phyloP scores from a whole-genome alignment of 2,113 vertebrate genomes.

The Etheostoma spectabile region DNA sequence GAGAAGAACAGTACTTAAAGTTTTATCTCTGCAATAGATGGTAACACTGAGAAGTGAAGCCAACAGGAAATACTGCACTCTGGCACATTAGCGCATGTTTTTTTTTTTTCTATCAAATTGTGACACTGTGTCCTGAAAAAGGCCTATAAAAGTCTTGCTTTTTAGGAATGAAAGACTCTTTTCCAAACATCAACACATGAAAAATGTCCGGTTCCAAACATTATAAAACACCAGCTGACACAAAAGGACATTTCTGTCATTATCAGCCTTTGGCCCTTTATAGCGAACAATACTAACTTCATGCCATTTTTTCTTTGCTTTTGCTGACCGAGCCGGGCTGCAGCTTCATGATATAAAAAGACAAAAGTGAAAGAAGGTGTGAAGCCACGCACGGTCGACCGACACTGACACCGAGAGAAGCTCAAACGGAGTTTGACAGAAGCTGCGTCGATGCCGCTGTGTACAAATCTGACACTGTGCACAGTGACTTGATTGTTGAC shows the following conservation, averaged over 20 bases:
- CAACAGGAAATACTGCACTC: slow-evolving; percentile 59
- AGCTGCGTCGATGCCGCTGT: slow-evolving; percentile 30
- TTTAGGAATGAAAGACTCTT: background rate
- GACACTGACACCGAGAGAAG: slow-evolving; percentile 18
- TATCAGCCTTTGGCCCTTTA: slow-evolving; percentile 35
- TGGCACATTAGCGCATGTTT: slow-evolving; percentile 16
- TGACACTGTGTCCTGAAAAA: slow-evolving; percentile 12
- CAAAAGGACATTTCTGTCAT: slow-evolving; percentile 17
- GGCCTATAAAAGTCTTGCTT: background rate
- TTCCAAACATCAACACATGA: background rate
- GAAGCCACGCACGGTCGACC: slow-evolving; percentile 23
- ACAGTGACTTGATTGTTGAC: background rate
- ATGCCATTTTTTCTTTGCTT: background rate
- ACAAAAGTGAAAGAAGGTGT: slow-evolving; percentile 55
- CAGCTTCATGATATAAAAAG: slow-evolving; percentile 33
- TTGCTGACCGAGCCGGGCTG: background rate
- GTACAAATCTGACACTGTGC: slow-evolving; percentile 24
- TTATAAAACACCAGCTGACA: slow-evolving; percentile 26
- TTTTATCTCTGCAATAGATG: slow-evolving; percentile 24
- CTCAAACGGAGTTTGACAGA: slow-evolving; percentile 27
- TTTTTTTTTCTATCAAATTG: slow-evolving; percentile 11
- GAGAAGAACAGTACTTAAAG: background rate
- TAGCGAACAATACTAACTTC: slow-evolving; percentile 18
- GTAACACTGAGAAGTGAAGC: slow-evolving; percentile 64
- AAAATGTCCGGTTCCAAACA: slow-evolving; percentile 6